Evolutionary conservation across 2,113 vertebrate genomes (phyloP).

Genomic region (Pterocles burchelli): DNA sequence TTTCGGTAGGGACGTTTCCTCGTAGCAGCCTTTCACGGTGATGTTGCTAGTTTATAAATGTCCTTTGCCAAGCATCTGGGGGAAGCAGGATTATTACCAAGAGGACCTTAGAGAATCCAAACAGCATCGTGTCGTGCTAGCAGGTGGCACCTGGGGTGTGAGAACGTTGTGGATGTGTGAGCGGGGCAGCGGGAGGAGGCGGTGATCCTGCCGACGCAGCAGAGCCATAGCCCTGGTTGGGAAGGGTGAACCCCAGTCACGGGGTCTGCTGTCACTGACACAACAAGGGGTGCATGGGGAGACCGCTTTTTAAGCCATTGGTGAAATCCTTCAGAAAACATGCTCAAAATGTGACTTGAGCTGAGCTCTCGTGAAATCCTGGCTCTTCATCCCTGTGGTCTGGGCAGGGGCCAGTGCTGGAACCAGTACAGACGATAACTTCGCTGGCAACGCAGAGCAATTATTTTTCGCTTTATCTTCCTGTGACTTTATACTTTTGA

Average conservation of each 20-base stretch:
- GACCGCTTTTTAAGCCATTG: not conserved
- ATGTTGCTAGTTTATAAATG: not conserved
- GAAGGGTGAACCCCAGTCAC: rapidly evolving
- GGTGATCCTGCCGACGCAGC: not conserved
- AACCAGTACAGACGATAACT: slow-evolving; percentile 26
- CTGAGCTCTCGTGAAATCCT: not conserved
- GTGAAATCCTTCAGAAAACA: not conserved
- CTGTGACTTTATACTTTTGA: not conserved
- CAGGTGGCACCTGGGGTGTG: not conserved
- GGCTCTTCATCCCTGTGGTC: slow-evolving; percentile 14
- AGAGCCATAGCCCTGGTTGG: not conserved
- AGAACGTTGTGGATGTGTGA: not conserved
- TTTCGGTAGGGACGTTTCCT: not conserved
- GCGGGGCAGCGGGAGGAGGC: not conserved
- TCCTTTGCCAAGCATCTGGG: not conserved
- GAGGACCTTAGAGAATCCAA: not conserved
- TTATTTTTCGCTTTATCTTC: slow-evolving; percentile 47
- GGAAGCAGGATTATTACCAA: not conserved
- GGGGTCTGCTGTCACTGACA: not conserved
- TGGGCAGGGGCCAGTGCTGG: slow-evolving; percentile 45
- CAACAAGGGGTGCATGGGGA: not conserved
- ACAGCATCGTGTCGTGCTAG: rapidly evolving
- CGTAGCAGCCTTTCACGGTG: not conserved
- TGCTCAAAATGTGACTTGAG: not conserved
- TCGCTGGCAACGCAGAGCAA: not conserved